These are phyloP conservation scores for Alces alces DNA, from an alignment of 2,113 vertebrate genomes.

Conservation along the genomic window DNA sequence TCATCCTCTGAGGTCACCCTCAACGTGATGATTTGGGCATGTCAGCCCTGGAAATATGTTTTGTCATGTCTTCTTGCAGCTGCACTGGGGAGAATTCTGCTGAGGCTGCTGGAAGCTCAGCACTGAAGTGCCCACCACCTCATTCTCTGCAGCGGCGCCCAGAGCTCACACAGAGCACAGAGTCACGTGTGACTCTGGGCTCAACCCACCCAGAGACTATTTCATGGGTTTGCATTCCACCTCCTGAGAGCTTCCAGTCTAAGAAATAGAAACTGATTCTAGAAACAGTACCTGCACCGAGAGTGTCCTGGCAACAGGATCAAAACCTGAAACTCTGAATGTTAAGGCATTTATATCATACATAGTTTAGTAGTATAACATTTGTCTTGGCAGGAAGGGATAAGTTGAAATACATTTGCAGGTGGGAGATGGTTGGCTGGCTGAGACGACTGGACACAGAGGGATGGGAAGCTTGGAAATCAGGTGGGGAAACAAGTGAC, in stretches of 20 bases:
- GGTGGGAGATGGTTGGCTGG: not conserved
- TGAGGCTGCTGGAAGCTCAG: not conserved
- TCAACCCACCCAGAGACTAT: not conserved
- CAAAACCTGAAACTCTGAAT: not conserved
- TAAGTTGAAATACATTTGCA: not conserved
- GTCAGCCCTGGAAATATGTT: not conserved
- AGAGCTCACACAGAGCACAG: not conserved
- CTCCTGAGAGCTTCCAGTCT: not conserved
- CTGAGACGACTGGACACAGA: not conserved
- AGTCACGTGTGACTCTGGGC: not conserved
- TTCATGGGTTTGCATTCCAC: not conserved
- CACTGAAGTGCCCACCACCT: not conserved
- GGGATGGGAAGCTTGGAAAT: not conserved
- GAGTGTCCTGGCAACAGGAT: not conserved
- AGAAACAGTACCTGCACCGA: not conserved
- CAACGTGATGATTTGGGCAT: not conserved
- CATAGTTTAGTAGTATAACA: not conserved
- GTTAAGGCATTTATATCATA: not conserved
- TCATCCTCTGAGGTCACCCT: not conserved
- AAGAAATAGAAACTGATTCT: not conserved
- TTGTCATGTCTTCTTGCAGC: not conserved
- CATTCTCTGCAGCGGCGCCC: not conserved
- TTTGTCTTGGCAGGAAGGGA: not conserved
- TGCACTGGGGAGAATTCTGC: not conserved
- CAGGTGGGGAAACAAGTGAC: slow-evolving; percentile 12